phyloP scores from a whole-genome alignment of 2,888 invertebrate genomes.

The Piscicola geometra region DNA sequence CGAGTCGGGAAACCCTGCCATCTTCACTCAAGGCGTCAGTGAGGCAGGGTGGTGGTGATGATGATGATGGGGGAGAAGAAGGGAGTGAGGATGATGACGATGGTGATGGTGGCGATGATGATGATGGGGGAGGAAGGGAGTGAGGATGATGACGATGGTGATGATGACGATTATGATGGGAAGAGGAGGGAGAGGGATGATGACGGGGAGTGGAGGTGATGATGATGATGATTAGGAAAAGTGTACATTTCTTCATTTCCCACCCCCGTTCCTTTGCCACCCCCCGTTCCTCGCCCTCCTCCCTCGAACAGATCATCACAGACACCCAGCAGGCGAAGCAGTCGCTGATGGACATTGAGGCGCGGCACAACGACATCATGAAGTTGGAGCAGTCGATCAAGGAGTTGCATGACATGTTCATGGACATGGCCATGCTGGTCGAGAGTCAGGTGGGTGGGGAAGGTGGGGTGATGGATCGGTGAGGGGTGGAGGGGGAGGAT shows the following conservation, averaged over 20 bases:
- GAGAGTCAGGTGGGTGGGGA: constrained; percentile 68
- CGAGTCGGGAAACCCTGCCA: constrained; percentile 95
- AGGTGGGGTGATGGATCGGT: background rate
- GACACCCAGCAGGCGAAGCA: constrained; percentile 99
- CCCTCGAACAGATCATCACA: constrained; percentile 81
- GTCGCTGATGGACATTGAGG: constrained; percentile 98
- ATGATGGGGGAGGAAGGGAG: background rate
- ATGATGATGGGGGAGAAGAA: too few relatives aligned
- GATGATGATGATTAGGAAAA: too few relatives aligned
- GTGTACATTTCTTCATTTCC: too few relatives aligned
- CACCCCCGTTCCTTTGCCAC: background rate
- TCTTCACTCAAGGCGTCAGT: constrained; percentile 91
- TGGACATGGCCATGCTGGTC: constrained; percentile 99
- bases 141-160: too few relatives aligned
- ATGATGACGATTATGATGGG: too few relatives aligned
- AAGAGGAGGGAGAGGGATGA: too few relatives aligned
- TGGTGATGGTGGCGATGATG: too few relatives aligned
- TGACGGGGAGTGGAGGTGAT: too few relatives aligned
- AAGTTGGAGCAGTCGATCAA: constrained; percentile 98
- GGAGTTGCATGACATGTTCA: constrained; percentile 99
- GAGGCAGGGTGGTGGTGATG: too few relatives aligned
- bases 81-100: too few relatives aligned
- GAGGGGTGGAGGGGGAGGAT: background rate
- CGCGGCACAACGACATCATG: constrained; percentile 98
- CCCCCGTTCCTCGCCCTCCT: constrained; percentile 1